Base-by-base conservation (phyloP, 2,113 vertebrate genomes). In the Callionymus lyra region DNA sequence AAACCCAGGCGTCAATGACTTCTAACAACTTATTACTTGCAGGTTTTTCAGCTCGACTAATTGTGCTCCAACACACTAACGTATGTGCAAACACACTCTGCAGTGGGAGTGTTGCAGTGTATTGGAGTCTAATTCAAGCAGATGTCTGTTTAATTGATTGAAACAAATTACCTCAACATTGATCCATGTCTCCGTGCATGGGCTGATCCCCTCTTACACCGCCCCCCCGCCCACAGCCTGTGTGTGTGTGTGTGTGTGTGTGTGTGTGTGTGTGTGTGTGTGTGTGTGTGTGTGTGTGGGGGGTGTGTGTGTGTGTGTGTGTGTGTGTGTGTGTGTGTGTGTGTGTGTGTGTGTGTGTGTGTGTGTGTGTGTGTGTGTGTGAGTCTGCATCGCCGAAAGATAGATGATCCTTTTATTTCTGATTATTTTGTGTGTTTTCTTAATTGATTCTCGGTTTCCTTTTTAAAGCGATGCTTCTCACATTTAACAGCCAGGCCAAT, bases 91-190 rank as follows among this genome's bases (percentile, higher is more conserved):
- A n/a, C n/a, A n/a, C n/a, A n/a, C n/a, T n/a, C n/a, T n/a, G n/a
- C n/a, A n/a, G n/a, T n/a, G n/a, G n/a, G n/a, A n/a, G n/a, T 27
- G 21, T 27, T 27, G 56, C 62, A 63, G 65, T 74, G 60, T 68
- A 53, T 77, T 68, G 70, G 68, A 68, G 65, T 77, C 77, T 80
- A 83, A 84, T 80, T 71, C 74, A 78, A 80, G 70, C 79, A 82
- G 80, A 80, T 77, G 79, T 86, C 77, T 72, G 71, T 80, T 84
- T 84, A 84, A 84, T 83, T 84, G 83, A 85, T 84, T 43, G 72
- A 79, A 83, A 79, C 80, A 83, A 82, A 85, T 81, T 72, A 81
- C 74, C 58, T 59, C 60, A 50, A 41, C 74, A 80, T 82, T 82
- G 82, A 84, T 83, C 71, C 59, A 60, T 36, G 72, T 72, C 67